Evolutionary conservation across 2,797 vertebrate species (phyloP), one percentile per base, ranked within the genome.

Genomic region (Chiloscyllium punctatum): DNA sequence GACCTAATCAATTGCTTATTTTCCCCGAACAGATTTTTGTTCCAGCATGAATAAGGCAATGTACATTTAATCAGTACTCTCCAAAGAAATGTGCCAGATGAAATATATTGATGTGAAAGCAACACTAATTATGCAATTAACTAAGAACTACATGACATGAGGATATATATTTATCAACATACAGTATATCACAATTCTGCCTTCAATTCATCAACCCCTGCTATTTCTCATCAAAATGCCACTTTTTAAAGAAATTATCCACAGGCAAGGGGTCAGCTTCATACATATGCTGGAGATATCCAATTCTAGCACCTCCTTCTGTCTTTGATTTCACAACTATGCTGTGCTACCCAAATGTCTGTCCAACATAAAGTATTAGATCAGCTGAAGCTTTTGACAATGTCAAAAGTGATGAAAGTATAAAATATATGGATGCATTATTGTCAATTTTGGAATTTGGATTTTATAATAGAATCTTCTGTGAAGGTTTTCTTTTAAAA

Each of bases 1-100:
- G 74, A 72, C 94, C 69, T 71, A 94, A 95, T 77, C 94, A 95
- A 95, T 95, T 95, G 69, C 94, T 95, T 95, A 95, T 95, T 74
- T 95, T 95, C 94, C 71, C 94, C 77, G 68, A 95, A 77, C 51
- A 77, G 27, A 95, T 95, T 77, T 77, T 95, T 95, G 62, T 77
- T 74, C 71, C 33, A 53, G 94, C 53, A 71, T 95, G 94, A 95
- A 95, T 95, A 57, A 95, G 51, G 94, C 51, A 95, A 77, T 77
- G 71, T 53, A 74, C 94, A 72, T 48, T 74, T 95, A 95, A 95
- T 95, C 94, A 95, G 51, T 71, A 95, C 57, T 95, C 94, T 95
- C 48, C 48, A 77, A 74, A 95, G 94, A 95, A 95, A 74, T 95
- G 48, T 53, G 30, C 48, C 94, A 77, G 94, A 95, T 95, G 74